Conservation (phyloP, 2,113 vertebrate genomes). For the Gopherus evgoodei region DNA sequence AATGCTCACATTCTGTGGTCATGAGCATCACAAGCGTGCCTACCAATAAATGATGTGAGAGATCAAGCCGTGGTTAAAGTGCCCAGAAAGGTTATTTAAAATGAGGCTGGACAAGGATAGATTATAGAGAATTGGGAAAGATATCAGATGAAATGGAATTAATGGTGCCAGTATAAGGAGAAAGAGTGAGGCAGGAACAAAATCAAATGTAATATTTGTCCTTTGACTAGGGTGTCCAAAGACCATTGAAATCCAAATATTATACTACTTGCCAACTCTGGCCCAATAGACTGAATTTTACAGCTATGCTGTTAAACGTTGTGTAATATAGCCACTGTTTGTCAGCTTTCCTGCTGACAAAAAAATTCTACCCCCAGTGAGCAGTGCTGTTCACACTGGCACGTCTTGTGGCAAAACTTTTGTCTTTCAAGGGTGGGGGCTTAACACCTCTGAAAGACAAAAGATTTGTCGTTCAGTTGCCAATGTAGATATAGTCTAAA, state of each 20-base stretch:
- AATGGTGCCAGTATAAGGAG: not conserved
- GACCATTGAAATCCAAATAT: not conserved
- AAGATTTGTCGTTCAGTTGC: too few species aligned
- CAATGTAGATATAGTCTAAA: not conserved
- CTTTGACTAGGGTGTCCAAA: not conserved
- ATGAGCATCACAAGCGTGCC: not conserved
- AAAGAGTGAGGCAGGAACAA: not conserved
- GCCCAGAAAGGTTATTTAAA: slow-evolving; percentile 18
- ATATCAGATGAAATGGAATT: slow-evolving; percentile 8
- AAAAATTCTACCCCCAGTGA: too few species aligned
- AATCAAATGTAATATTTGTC: not conserved
- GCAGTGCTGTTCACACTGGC: too few species aligned
- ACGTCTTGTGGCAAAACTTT: too few species aligned
- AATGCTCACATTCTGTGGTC: slow-evolving; percentile 27
- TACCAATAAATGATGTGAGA: slow-evolving; percentile 27
- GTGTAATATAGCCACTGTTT: too few species aligned
- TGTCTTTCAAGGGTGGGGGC: too few species aligned
- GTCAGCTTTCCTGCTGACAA: too few species aligned
- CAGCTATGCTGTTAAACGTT: not conserved
- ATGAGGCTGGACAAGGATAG: slow-evolving; percentile 15
- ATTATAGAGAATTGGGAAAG: slow-evolving; percentile 24
- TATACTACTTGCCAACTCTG: not conserved
- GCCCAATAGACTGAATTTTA: not conserved
- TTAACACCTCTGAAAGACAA: too few species aligned
- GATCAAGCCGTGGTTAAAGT: slow-evolving; percentile 8